These are phyloP conservation scores for Amblyopsis hoosieri DNA, from an alignment of 2,797 vertebrate genomes.

Conservation along the genomic window DNA sequence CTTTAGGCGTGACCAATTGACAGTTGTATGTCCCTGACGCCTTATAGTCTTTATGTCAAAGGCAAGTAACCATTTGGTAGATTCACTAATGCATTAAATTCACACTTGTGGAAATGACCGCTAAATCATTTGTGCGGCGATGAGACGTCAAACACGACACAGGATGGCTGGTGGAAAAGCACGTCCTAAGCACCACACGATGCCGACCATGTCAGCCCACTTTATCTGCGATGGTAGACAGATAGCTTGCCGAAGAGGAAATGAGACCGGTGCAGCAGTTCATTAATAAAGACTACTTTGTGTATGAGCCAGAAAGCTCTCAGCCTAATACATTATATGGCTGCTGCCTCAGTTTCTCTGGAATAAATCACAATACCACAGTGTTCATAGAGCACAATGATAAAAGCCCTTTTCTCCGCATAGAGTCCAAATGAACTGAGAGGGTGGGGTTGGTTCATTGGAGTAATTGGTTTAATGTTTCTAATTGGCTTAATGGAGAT, in stretches of 20 bases:
- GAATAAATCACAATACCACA: slow-evolving; percentile 70
- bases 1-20: slow-evolving; percentile 2
- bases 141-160: background rate
- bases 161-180: background rate
- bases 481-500: slow-evolving; percentile 59
- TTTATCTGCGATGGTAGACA: slow-evolving; percentile 25
- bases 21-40: slow-evolving; percentile 4
- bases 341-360: slow-evolving; percentile 40
- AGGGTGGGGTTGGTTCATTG: slow-evolving; percentile 65
- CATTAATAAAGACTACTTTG: slow-evolving; percentile 63
- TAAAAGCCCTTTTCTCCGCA: slow-evolving; percentile 40
- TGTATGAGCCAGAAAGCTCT: slow-evolving; percentile 68
- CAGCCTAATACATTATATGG: slow-evolving; percentile 60
- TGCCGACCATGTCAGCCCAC: slow-evolving; percentile 7
- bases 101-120: background rate
- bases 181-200: slow-evolving; percentile 13
- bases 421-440: slow-evolving; percentile 33
- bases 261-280: slow-evolving; percentile 38
- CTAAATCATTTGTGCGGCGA: background rate
- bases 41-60: background rate
- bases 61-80: no score
- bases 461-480: slow-evolving; percentile 68
- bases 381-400: slow-evolving; percentile 42
- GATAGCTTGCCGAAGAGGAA: slow-evolving; percentile 28
- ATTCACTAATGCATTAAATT: background rate